A percentile compares a stretch with the other conserved stretches of the same genome.
Evolutionary conservation across 37 sponge, comb jelly and placozoan species (phyloP).

Genomic region (Hexactinellida sp.): DNA sequence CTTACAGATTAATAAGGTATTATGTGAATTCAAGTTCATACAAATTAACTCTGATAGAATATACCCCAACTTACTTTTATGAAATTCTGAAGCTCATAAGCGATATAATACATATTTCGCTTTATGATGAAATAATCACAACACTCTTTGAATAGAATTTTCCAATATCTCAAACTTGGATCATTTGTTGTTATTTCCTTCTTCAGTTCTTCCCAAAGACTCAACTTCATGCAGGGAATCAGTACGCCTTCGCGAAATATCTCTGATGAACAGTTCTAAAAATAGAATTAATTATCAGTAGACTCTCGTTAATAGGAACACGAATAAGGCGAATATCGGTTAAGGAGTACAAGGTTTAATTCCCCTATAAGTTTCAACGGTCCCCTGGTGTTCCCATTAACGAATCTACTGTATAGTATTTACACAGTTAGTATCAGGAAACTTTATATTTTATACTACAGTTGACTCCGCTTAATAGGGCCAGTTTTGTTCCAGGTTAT

Average conservation of each 20-base stretch:
- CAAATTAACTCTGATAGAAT: no score
- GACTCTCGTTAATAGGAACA: no score
- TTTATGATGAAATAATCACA: slow-evolving; percentile 6
- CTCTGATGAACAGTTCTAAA: slow-evolving; percentile 48
- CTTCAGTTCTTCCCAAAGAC: slow-evolving; percentile 33
- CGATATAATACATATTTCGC: background rate
- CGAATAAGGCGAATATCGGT: no score
- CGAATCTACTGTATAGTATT: background rate
- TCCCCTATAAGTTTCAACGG: no score
- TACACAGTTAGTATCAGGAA: background rate
- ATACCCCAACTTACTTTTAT: background rate
- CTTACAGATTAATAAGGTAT: no score
- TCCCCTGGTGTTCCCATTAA: no score
- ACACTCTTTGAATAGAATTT: background rate
- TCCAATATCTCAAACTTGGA: slow-evolving; percentile 41
- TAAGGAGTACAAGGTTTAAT: no score
- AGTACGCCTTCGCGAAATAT: slow-evolving; percentile 64
- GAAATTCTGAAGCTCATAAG: slow-evolving; percentile 3
- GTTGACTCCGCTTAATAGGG: background rate
- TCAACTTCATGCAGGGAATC: slow-evolving; percentile 53
- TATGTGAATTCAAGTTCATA: no score
- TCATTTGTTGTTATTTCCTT: slow-evolving; percentile 33
- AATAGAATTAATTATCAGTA: no score
- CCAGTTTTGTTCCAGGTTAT: no score
- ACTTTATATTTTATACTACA: background rate